These are phyloP conservation scores for Coleophora deauratella DNA, from an alignment of 2,888 invertebrate genomes.

Conservation along the genomic window DNA sequence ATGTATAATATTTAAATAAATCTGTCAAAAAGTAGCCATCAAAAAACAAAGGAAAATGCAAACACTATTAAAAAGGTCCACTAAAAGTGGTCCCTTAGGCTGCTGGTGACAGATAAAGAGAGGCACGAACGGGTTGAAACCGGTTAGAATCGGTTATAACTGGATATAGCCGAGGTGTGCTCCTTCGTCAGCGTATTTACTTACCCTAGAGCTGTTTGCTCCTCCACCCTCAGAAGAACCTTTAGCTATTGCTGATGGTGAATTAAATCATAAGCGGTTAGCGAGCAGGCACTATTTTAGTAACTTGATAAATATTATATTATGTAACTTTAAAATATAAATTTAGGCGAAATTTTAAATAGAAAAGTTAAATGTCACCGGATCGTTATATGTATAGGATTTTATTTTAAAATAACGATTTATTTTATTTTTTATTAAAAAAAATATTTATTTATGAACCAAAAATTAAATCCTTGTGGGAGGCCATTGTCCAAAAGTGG, in stretches of 20 bases:
- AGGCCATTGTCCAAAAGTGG: too few relatives aligned
- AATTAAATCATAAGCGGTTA: constrained; percentile 18
- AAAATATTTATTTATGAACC: too few relatives aligned
- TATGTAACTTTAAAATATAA: too few relatives aligned
- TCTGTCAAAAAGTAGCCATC: constrained; percentile 20
- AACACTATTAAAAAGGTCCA: constrained; percentile 50
- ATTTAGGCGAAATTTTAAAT: too few relatives aligned
- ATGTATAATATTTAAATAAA: background rate
- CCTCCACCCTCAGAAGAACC: constrained; percentile 61
- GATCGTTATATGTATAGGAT: too few relatives aligned
- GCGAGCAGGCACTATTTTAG: constrained; percentile 5
- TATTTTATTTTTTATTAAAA: too few relatives aligned
- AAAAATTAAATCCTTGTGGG: too few relatives aligned
- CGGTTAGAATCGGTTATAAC: constrained; percentile 37
- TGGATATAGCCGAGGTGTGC: constrained; percentile 44
- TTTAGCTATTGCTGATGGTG: constrained; percentile 17
- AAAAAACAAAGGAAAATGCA: constrained; percentile 26
- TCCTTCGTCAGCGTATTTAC: constrained; percentile 70
- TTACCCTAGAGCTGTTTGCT: constrained; percentile 66
- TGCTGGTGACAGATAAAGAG: constrained; percentile 61
- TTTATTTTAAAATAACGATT: too few relatives aligned
- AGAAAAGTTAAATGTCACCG: too few relatives aligned
- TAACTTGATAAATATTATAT: too few relatives aligned
- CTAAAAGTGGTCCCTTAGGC: constrained; percentile 43
- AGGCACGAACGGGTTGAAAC: too few relatives aligned